Conservation (phyloP, 2,797 vertebrate genomes). For the Aselliscus stoliczkanus region DNA sequence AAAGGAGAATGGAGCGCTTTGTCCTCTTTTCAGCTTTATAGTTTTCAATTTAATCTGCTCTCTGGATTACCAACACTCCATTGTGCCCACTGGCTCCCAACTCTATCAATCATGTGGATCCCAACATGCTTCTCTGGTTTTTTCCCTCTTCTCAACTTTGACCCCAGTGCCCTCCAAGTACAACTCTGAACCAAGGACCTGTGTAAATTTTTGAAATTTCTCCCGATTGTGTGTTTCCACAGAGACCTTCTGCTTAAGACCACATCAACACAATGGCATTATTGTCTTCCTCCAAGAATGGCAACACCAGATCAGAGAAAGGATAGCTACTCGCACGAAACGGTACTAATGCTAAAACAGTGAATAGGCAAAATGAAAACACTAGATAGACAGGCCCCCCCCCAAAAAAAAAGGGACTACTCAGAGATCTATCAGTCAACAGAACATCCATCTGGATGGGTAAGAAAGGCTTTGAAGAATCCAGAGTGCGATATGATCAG, state of each 20-base stretch:
- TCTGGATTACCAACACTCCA: neutral
- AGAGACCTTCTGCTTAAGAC: neutral
- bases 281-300: neutral
- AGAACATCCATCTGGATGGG: no score
- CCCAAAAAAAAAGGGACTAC: neutral
- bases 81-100: neutral
- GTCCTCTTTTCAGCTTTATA: neutral
- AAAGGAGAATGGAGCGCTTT: neutral
- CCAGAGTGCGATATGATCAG: no score
- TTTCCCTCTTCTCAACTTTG: neutral
- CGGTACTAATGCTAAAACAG: neutral
- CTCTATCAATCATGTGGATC: neutral
- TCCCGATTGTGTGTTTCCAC: neutral
- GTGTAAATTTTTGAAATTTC: no score
- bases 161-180: neutral
- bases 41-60: neutral
- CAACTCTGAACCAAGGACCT: no score
- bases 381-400: no score
- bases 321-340: neutral
- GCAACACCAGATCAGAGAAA: neutral
- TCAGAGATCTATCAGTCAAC: neutral
- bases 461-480: neutral
- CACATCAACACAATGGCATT: rapidly evolving
- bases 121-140: neutral
- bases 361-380: neutral